Evolutionary conservation across 2,113 vertebrate genomes (phyloP).

Genomic region (Tragelaphus buxtoni): DNA sequence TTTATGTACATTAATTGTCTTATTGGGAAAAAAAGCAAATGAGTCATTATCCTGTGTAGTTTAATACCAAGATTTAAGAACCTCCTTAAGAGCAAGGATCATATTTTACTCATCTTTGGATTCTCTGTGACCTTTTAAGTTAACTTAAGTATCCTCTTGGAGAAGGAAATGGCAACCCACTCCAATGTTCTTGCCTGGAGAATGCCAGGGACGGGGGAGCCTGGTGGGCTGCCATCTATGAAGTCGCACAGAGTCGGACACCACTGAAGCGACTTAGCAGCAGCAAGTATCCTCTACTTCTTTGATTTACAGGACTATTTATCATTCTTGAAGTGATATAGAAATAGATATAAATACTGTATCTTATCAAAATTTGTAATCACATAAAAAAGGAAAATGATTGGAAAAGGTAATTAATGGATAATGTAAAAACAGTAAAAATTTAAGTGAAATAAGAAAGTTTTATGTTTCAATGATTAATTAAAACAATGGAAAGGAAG

Average conservation of each 20-base stretch:
- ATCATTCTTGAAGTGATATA: background rate
- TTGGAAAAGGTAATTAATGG: background rate
- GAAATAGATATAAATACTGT: background rate
- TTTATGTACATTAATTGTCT: background rate
- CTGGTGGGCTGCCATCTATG: no score
- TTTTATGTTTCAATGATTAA: background rate
- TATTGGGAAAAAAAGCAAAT: background rate
- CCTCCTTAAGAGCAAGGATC: background rate
- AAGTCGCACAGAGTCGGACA: no score
- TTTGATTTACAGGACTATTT: background rate
- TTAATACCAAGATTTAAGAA: background rate
- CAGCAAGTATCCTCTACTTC: background rate
- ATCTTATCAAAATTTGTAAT: background rate
- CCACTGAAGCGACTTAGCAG: no score
- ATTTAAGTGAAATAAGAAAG: background rate
- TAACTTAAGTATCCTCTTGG: background rate
- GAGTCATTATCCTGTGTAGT: background rate
- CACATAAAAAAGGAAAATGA: background rate
- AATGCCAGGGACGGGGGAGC: no score
- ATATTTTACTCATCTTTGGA: background rate
- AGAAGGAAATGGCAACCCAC: no score
- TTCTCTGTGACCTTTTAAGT: background rate
- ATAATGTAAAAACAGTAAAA: background rate
- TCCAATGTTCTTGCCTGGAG: no score
- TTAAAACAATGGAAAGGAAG: background rate